These are phyloP conservation scores for Augochlorella aurata DNA, from an alignment of 2,888 invertebrate genomes.

Conservation along the genomic window DNA sequence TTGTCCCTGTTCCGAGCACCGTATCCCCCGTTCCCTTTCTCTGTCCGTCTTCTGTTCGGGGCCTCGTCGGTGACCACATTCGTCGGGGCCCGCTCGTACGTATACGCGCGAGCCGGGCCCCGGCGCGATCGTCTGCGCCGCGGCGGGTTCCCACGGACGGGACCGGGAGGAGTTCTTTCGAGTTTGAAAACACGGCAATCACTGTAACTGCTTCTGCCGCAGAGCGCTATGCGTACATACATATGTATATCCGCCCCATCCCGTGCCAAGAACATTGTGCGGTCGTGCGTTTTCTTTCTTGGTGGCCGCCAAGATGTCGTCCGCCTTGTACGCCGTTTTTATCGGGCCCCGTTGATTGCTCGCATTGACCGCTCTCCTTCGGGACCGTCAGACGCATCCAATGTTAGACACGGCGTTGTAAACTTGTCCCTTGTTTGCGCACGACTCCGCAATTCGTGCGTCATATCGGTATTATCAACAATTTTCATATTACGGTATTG, in stretches of 20 bases:
- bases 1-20: conserved; percentile 14
- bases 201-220: conserved; percentile 79
- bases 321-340: conserved; percentile 33
- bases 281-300: conserved; percentile 27
- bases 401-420: conserved; percentile 30
- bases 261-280: conserved; percentile 49
- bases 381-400: conserved; percentile 31
- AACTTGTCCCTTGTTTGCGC: conserved; percentile 34
- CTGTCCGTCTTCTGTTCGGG: conserved; percentile 27
- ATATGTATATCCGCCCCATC: conserved; percentile 52
- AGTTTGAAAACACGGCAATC: conserved; percentile 80
- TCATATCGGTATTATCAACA: background rate
- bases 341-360: conserved; percentile 42
- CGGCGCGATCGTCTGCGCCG: conserved; percentile 71
- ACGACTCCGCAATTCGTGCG: background rate
- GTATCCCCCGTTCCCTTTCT: background rate
- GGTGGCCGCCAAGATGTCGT: conserved; percentile 35
- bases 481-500: too few species aligned
- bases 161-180: conserved; percentile 77
- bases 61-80: conserved; percentile 51
- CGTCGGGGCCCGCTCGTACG: conserved; percentile 29
- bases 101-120: conserved; percentile 51
- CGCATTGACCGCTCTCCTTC: conserved; percentile 35
- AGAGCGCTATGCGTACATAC: conserved; percentile 67
- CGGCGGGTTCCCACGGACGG: conserved; percentile 78